These are phyloP conservation scores for Hestina assimilis DNA, from an alignment of 1,140 invertebrate genomes.

Conservation along the genomic window DNA sequence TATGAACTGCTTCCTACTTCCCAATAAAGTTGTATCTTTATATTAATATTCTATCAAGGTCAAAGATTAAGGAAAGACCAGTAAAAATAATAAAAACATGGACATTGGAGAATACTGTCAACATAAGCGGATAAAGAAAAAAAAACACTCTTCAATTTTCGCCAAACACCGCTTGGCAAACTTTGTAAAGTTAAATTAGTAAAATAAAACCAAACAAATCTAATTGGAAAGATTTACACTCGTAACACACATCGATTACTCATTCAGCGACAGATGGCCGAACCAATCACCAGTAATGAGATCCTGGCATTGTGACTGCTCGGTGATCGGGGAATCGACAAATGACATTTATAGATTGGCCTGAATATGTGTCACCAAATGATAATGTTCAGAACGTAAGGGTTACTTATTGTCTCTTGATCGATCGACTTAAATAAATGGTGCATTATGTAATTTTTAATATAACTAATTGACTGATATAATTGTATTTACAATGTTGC, in stretches of 20 bases:
- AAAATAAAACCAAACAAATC: neutral
- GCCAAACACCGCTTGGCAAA: too few species aligned
- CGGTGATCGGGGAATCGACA: constrained; percentile 23
- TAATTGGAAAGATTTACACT: constrained; percentile 3
- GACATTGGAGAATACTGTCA: too few species aligned
- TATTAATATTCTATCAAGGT: too few species aligned
- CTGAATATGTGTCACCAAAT: constrained; percentile 19
- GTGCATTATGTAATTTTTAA: neutral
- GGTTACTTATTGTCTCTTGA: constrained; percentile 10
- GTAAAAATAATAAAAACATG: too few species aligned
- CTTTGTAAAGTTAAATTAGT: too few species aligned
- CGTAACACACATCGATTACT: constrained; percentile 32
- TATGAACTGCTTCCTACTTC: constrained; percentile 14
- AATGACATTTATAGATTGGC: constrained; percentile 30
- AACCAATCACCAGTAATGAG: constrained; percentile 53
- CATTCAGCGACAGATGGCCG: constrained; percentile 50
- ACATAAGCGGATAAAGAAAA: too few species aligned
- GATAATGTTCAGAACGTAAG: constrained; percentile 6
- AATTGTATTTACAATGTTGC: too few species aligned
- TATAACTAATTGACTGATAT: too few species aligned
- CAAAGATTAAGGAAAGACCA: too few species aligned
- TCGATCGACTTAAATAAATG: neutral
- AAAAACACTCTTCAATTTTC: too few species aligned
- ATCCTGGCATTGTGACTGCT: constrained; percentile 35
- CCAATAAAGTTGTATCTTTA: neutral